These are phyloP conservation scores for Mamestra brassicae DNA, from an alignment of 2,888 invertebrate species.

Conservation along the genomic window DNA sequence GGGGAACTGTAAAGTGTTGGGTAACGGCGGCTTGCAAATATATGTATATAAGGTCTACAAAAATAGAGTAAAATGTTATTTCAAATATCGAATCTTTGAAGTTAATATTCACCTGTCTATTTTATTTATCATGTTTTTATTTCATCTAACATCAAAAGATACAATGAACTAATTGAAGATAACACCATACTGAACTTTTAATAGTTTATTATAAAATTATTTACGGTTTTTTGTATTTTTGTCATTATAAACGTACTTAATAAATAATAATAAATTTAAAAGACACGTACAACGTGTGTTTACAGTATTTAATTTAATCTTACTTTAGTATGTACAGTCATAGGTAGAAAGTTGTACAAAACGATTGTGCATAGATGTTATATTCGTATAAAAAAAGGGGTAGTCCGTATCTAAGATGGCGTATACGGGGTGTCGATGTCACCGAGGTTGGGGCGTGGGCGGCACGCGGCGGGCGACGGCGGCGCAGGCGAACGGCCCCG, in stretches of 20 bases:
- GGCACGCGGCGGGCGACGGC: constrained; percentile 66
- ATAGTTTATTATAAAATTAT: constrained; percentile 90
- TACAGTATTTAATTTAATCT: constrained; percentile 89
- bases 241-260: constrained; percentile 90
- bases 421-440: constrained; percentile 78
- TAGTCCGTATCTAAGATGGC: constrained; percentile 86
- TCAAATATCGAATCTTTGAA: constrained; percentile 28
- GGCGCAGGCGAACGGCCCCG: constrained; percentile 62
- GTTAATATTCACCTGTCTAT: constrained; percentile 33
- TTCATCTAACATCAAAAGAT: constrained; percentile 53
- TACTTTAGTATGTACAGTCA: constrained; percentile 90
- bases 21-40: background rate
- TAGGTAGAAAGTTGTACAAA: constrained; percentile 87
- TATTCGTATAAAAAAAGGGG: constrained; percentile 87
- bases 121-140: constrained; percentile 47
- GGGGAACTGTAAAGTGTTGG: background rate
- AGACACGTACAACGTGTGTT: constrained; percentile 90
- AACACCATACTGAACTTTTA: constrained; percentile 84
- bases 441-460: constrained; percentile 64
- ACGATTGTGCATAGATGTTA: constrained; percentile 77
- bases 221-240: constrained; percentile 85
- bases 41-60: constrained; percentile 1
- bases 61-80: constrained; percentile 53
- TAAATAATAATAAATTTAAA: constrained; percentile 87
- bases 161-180: constrained; percentile 76